Evolutionary conservation across 2,888 invertebrate species (phyloP), one percentile per base, ranked within the genome.

Genomic region (Callimorpha dominula): DNA sequence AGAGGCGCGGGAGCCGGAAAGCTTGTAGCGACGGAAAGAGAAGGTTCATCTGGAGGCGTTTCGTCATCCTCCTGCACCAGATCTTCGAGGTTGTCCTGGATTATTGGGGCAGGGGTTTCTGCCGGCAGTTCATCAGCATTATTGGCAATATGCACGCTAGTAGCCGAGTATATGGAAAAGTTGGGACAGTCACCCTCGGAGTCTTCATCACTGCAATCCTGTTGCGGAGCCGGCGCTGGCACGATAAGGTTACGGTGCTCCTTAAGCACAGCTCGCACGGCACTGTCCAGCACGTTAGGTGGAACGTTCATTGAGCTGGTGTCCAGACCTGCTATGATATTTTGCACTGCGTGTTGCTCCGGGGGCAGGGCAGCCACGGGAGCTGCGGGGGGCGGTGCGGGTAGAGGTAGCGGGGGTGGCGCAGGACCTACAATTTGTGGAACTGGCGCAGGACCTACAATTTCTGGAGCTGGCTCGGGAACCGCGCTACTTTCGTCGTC

Each of bases 121-220:
- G 75, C 62, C 11, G 84, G 80, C 17, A 76, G 68, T 31, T 85
- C 84, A 49, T 81, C 84, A 46, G 81, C 17, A 76, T 95, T 96
- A 81, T 97, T 96, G 0, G 97, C 97, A 69, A 97, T 96, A 81
- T 97, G 97, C 87, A 98, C 97, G 76, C 98, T 98, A 84, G 97
- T 97, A 12, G 97, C 97, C 0, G 98, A 98, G 92, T 98, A 98
- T 80, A 98, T 97, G 15, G 97, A 97, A 90, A 98, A 98, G 91
- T 98, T 98, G 7, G 98, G 98, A 90, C 98, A 98, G 83, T 97
- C 97, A 1, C 97, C 97, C 71, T 96, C 97, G 31, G 96, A 96
- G 68, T 93, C 94, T 17, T 92, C 93, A 76, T 94, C 94, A 75
- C 95, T 96, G 65, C 54, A 65, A 91, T 89, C 68, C 88, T 90